Evolutionary conservation across 1,140 invertebrate species (phyloP).

Genomic region (Zophobas atratus): DNA sequence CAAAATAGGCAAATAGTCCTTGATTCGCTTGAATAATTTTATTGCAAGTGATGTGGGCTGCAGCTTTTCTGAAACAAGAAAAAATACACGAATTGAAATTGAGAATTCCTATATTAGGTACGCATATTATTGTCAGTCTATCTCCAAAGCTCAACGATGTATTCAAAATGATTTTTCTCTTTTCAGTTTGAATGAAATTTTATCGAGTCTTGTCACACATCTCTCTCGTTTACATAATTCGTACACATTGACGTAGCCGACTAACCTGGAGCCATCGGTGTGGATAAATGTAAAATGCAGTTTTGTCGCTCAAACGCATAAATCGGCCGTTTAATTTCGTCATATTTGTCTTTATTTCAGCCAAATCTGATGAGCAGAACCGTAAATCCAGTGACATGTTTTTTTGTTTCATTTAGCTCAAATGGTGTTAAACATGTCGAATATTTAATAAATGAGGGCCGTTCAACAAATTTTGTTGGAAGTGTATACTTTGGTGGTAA

Average conservation of each 20-base stretch:
- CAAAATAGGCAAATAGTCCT: neutral
- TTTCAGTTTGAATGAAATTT: conserved; percentile 1
- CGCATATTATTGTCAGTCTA: neutral
- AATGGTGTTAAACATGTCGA: neutral
- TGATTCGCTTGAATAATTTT: neutral
- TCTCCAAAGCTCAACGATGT: conserved; percentile 30
- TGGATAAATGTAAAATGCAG: conserved; percentile 38
- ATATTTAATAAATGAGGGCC: too few relatives aligned
- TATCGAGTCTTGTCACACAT: conserved; percentile 26
- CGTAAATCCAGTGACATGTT: conserved; percentile 18
- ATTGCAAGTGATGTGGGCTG: neutral
- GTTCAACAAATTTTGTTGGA: too few relatives aligned
- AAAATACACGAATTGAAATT: conserved; percentile 20
- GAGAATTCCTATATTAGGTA: conserved; percentile 7
- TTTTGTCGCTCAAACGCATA: conserved; percentile 28
- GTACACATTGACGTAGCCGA: conserved; percentile 1
- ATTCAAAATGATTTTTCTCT: conserved; percentile 29
- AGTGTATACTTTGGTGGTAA: too few relatives aligned
- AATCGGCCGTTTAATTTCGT: conserved; percentile 16
- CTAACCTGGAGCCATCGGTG: conserved; percentile 34
- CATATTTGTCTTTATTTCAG: conserved; percentile 28
- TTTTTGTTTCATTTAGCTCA: conserved; percentile 10
- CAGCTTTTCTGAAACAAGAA: conserved; percentile 5
- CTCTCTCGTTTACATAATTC: conserved; percentile 37
- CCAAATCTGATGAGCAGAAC: conserved; percentile 13